Percentiles rank a stretch among this genome's conserved stretches.
phyloP scores from a whole-genome alignment of 2,888 invertebrate genomes.

The Trachelus stipa region DNA sequence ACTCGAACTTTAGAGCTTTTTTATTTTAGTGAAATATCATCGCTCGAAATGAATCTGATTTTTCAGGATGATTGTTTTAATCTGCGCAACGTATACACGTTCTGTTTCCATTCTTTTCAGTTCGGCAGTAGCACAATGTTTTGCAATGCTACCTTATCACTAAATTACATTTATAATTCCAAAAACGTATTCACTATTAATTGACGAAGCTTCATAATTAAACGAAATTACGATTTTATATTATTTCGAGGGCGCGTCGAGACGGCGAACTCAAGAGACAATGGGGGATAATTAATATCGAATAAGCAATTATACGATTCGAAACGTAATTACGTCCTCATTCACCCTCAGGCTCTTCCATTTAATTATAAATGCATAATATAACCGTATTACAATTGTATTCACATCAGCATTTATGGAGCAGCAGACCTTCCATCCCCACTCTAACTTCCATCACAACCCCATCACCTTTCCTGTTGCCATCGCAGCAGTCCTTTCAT shows the following conservation, averaged over 20 bases:
- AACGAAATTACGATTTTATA: background rate
- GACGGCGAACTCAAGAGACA: background rate
- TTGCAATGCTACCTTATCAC: no score
- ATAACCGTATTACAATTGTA: slow-evolving; percentile 32
- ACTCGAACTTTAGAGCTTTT: no score
- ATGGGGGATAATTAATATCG: slow-evolving; percentile 40
- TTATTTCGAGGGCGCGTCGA: background rate
- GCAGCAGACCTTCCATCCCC: background rate
- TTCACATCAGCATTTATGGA: slow-evolving; percentile 15
- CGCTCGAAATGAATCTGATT: no score
- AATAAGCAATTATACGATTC: slow-evolving; percentile 43
- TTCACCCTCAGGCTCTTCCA: slow-evolving; percentile 24
- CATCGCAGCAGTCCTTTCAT: background rate
- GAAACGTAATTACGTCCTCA: slow-evolving; percentile 41
- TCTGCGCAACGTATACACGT: no score
- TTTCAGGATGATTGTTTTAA: no score
- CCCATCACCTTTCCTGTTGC: background rate
- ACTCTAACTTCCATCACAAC: background rate
- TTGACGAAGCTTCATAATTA: no score
- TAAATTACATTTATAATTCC: no score
- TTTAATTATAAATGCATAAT: slow-evolving; percentile 44
- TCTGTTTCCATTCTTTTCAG: no score
- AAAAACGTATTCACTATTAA: no score
- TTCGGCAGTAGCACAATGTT: no score
- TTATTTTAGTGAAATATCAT: no score